Evolutionary conservation across 23 tunicate genomes (phyloP), one percentile per base, ranked within the genome.

Genomic region (Trididemnum clinides): DNA sequence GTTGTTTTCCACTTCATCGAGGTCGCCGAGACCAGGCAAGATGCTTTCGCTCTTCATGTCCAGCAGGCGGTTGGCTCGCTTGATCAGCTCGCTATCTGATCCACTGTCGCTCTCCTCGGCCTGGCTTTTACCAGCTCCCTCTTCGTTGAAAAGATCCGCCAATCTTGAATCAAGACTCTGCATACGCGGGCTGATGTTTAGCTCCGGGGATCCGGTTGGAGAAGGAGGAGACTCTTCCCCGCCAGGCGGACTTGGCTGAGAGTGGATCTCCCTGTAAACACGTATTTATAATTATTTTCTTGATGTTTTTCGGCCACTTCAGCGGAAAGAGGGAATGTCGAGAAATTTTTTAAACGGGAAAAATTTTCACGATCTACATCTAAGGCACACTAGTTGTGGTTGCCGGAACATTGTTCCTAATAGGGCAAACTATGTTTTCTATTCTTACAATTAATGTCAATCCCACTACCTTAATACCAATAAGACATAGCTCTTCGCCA

Each of bases 91-190:
- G 36, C 78, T 49, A 31, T 78, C 86, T 7, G 89, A 88, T 29
- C 80, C 97, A 32, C 54, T 82, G 85, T 92, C 97, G 50, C 97
- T 92, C 3, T 83, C 91, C 22, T 71, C 70, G 29, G 87, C 90
- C 35, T 59, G 87, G n/a, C 84, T 71, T 0, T 85, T 82, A 20
- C 38, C 38, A 3, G 77, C 32, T 0, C 69, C 80, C 15, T 39
- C 86, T 37, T 73, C 84, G 64, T 59, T 84, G 72, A 92, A 92
- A 0, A 92, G 21, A 35, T 92, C 97, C 0, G 97, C 97, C 7
- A 92, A 84, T 54, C 97, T 76, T 15, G 97, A 92, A 4, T 92
- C 97, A 0, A 92, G 87, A 84, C 97, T 92, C 65, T 88, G 97
- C 33, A 83, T 84, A 0, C 97, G 86, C 5, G 97, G 97, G 15